Base-by-base conservation (phyloP, 1,140 invertebrate genomes). In the Antheraea pernyi region DNA sequence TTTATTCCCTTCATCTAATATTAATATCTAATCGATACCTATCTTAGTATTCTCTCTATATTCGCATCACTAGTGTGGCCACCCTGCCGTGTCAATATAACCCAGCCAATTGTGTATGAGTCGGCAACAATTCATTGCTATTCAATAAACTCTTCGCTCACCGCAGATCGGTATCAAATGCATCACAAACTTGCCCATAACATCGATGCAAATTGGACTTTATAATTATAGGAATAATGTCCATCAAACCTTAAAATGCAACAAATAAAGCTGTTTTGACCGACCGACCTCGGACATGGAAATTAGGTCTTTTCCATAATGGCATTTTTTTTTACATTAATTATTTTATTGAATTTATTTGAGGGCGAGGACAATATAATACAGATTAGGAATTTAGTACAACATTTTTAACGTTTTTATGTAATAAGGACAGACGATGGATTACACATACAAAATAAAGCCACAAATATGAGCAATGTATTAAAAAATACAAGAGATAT, bases 71-170 rank as follows among this genome's bases (percentile, higher is more conserved):
- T 82, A 80, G 68, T 64, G 30, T 42, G 68, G 86, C 77, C 73
- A 76, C 83, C 88, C 88, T 80, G 84, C 80, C 77, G 88, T 73
- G 86, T 79, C 77, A 79, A 80, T 84, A 83, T 81, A 75, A 79
- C 75, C 72, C 74, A 72, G 73, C 82, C 81, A 86, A 87, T 86
- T 88, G 84, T 86, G 80, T 82, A 84, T 81, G 79, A 84, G 70
- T 82, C 76, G 77, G 75, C 78, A 79, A 79, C 77, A 79, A 78
- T 86, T 83, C 79, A 77, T 75, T 69, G 81, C 81, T 87, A 87
- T 88, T 86, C 86, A 90, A 86, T 88, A 86, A 83, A 70, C 77
- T 77, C 76, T 81, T 79, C 75, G 75, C 80, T 84, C 77, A 84
- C 82, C 77, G 70, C 74, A 79, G 84, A 86, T 86, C 73, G 71